Base-by-base conservation (phyloP, 2,797 vertebrate genomes). In the Hypotaenidia philippensis region DNA sequence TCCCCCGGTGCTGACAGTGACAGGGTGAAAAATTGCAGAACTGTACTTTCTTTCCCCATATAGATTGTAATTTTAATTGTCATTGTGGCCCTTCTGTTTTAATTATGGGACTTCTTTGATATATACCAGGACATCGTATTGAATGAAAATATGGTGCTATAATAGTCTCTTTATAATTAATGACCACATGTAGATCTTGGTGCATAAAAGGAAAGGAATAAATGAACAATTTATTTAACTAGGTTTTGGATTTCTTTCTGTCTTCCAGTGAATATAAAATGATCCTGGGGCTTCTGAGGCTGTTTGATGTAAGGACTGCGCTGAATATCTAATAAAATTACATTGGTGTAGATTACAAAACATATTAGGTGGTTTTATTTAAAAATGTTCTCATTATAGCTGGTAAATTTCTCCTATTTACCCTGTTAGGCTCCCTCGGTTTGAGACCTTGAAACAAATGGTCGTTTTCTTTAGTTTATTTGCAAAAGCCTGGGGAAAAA, bases 141-240 rank as follows among this genome's bases (percentile, higher is more conserved):
- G 98, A 98, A 98, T 98, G 98, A 98, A 98, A 98, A 98, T 98
- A 98, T 98, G 98, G 98, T 98, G 98, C 98, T 98, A 98, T 98
- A 98, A 98, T 98, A 98, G 98, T 98, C 98, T 98, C 98, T 98
- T 98, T 98, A 98, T 98, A 98, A 98, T 98, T 98, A 98, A 98
- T 98, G 98, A 98, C 98, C 97, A 98, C 98, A 98, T 98, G 98
- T 98, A 98, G 98, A 98, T 98, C 98, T 96, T 96, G 97, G 97
- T 98, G 98, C 98, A 98, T 98, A 98, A 98, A 98, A 98, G 97
- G 97, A 97, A 98, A 98, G 98, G 98, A 98, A 98, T 98, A 98
- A 98, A 98, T 98, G 98, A 98, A 98, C 98, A 98, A 98, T 98
- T 98, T 98, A 98, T 98, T 98, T 98, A 98, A 98, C 98, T 98